These are phyloP conservation scores for Aix galericulata DNA, from an alignment of 2,113 vertebrate species.

Conservation along the genomic window DNA sequence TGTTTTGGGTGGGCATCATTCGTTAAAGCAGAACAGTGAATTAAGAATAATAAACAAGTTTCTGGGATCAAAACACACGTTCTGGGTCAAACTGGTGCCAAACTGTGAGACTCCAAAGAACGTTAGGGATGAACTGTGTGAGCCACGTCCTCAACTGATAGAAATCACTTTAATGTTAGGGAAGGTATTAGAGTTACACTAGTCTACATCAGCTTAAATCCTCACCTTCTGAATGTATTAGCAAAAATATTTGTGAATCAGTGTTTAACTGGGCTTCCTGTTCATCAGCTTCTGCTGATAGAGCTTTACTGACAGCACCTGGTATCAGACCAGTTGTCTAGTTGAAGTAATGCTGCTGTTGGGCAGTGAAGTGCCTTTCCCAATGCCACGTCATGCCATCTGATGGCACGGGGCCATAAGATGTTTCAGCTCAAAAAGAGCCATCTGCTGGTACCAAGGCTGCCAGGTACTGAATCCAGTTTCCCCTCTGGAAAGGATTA, in stretches of 20 bases:
- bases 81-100: neutral
- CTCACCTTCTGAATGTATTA: neutral
- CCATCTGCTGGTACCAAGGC: neutral
- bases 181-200: neutral
- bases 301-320: neutral
- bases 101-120: neutral
- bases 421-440: neutral
- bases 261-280: neutral
- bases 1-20: neutral
- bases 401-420: neutral
- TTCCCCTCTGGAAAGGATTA: neutral
- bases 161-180: neutral
- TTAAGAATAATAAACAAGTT: neutral
- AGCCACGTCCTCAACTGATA: neutral
- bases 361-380: neutral
- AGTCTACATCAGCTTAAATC: neutral
- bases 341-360: neutral
- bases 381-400: neutral
- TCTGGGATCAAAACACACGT: neutral
- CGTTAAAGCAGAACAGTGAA: neutral
- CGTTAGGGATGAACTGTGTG: neutral
- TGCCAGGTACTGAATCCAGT: neutral
- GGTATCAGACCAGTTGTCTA: neutral
- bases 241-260: neutral
- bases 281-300: neutral